phyloP scores from a whole-genome alignment of 2,888 invertebrate genomes.

The Dicyrtoma fusca region DNA sequence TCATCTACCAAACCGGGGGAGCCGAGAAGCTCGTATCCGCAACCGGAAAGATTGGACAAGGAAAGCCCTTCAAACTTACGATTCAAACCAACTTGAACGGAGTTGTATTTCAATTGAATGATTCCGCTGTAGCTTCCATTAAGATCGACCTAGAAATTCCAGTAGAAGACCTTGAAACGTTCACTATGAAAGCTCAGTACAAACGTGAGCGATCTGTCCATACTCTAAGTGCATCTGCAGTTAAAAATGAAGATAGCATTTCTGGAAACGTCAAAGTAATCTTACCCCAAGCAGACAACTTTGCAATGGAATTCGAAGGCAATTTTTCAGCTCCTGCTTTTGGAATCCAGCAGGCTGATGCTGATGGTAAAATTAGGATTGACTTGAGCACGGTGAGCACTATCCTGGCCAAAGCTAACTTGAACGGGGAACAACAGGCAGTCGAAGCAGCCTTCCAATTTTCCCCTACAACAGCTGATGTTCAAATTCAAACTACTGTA shows the following conservation, averaged over 20 bases:
- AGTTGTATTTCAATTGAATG: slow-evolving; percentile 39
- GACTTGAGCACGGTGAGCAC: slow-evolving; percentile 41
- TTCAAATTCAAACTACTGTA: slow-evolving; percentile 46
- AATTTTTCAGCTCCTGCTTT: slow-evolving; percentile 35
- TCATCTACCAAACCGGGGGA: slow-evolving; percentile 20
- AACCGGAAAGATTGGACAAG: slow-evolving; percentile 43
- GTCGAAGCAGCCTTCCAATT: slow-evolving; percentile 44
- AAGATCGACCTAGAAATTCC: slow-evolving; percentile 46
- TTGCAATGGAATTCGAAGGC: slow-evolving; percentile 32
- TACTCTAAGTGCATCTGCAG: neutral
- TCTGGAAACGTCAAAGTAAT: slow-evolving; percentile 13
- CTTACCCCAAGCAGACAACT: neutral
- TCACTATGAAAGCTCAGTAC: slow-evolving; percentile 43
- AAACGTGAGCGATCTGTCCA: slow-evolving; percentile 23
- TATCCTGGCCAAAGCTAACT: slow-evolving; percentile 40
- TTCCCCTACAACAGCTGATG: slow-evolving; percentile 24
- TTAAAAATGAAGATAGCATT: slow-evolving; percentile 36
- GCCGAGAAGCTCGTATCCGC: slow-evolving; percentile 13
- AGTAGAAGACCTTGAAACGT: slow-evolving; percentile 42
- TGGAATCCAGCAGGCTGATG: slow-evolving; percentile 33
- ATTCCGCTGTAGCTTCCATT: slow-evolving; percentile 31
- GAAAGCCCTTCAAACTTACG: slow-evolving; percentile 45
- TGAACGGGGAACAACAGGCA: slow-evolving; percentile 44
- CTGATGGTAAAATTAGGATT: slow-evolving; percentile 31
- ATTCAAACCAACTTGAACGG: slow-evolving; percentile 41